Base-by-base conservation (phyloP, 2,888 invertebrate species). In the Mimumesa dahlbomi region DNA sequence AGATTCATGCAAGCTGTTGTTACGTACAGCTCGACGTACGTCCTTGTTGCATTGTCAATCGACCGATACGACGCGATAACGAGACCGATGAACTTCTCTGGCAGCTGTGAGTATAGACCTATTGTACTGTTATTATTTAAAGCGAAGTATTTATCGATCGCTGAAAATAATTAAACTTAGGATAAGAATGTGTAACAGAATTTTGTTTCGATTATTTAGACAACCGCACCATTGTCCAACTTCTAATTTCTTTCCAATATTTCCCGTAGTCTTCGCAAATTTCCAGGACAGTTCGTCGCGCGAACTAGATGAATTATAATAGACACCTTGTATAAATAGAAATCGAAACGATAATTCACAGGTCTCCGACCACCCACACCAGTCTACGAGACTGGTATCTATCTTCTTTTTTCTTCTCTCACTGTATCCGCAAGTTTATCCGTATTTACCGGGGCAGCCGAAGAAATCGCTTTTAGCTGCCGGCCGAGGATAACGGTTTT, bases 1-100 rank as follows among this genome's bases (percentile, higher is more conserved):
- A 94, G 95, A 83, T 97, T 96, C 89, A 90, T 91, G 59, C 92
- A 95, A 93, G 95, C 94, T 1, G 93, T 97, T 76, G 96, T 97
- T 52, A 97, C 97, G 78, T 97, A 96, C 88, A 96, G 96, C 0
- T 97, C 97, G 1, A 97, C 97, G 0, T 97, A 97, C 87, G 97
- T 97, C 25, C 91, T 97, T 62, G 97, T 97, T 19, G 97, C 97
- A 1, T 92, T 97, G 67, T 97, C 96, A 84, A 96, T 97, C 84
- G 97, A 97, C 90, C 92, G 97, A 82, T 97, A 97, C 87, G 97
- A 97, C 85, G 97, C 97, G 75, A 97, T 97, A 85, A 96, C 96
- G 11, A 95, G 96, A 90, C 97, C 97, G 0, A 96, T 97, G 96
- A 97, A 97, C 90, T 97, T 97, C 90, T 96, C 96, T 54, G 96